Base-by-base conservation (phyloP, 2,888 invertebrate genomes). In the Elmis aenea region DNA sequence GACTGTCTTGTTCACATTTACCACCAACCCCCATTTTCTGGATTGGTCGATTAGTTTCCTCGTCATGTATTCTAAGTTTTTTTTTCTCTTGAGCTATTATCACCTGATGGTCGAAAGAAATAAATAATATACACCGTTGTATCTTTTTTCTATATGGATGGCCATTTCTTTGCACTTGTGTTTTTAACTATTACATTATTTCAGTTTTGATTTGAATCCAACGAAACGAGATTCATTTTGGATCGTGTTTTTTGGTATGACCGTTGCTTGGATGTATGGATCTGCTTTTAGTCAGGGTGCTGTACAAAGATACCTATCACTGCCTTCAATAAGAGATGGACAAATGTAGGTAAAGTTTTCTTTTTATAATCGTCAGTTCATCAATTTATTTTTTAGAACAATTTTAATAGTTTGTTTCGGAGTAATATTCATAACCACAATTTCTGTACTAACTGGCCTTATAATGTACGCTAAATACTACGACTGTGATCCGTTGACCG, bases 401-500 rank as follows among this genome's bases (percentile, higher is more conserved):
- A 13, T 39, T 15, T 13, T 33, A 9, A 20, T 36, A 9, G 42
- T 38, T 27, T 18, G 20, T 2, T 13, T 73, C 5, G 79, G 78
- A 3, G 68, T 76, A n/a, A 68, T 75, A 36, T 38, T 72, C 1
- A 71, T 79, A 58, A 78, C 77, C 55, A 50, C 73, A 3, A 46
- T 77, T 2, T 74, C 77, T 0, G 73, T 76, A 33, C 69, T 75
- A 13, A 72, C 75, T 13, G 82, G 82, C 1, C 56, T 82, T 11
- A 70, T 76, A 0, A 64, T 82, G 49, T 81, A 76, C 48, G 74
- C 79, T 1, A 77, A 74, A 66, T 82, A 79, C 50, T 71, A 75
- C 37, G 73, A 74, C 2, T 83, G 83, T 45, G 83, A 83, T 62
- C 82, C 81, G 0, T 53, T 80, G 1, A 57, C 71, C n/a, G 71